Evolutionary conservation across 2,797 vertebrate genomes (phyloP), one percentile per base, ranked within the genome.

Genomic region (Labeo calbasu): DNA sequence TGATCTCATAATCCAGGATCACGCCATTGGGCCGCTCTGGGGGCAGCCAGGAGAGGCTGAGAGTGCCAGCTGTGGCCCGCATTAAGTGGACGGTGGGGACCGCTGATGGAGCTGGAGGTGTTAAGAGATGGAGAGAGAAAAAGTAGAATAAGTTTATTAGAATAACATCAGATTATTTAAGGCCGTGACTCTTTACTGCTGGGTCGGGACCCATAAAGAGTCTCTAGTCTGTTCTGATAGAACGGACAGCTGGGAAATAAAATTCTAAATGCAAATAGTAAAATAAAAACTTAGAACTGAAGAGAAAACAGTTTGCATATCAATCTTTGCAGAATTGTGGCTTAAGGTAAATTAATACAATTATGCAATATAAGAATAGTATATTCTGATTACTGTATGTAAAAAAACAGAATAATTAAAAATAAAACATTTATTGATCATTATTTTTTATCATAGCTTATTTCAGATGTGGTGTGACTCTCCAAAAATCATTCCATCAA

Each of bases 1-100:
- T 99, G 91, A 99, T 98, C 93, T 99, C 98, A 0, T 99, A 99
- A 95, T 99, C 98, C 79, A 99, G 94, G 92, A 99, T 99, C 93
- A 99, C 97, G 80, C 98, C 98, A 0, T 99, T 99, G 89, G 98
- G 98, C 87, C 96, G 96, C 89, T 99, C 97, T 0, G 98, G 98
- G 2, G 98, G 97, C 11, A 97, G 95, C 98, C 98, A 99, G 0
- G 98, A 99, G 89, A 99, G 91, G 0, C 96, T 98, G 89, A 99
- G 96, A 83, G 97, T 97, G 93, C 96, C 97, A 5, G 97, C 95
- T 0, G 97, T 97, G 91, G 97, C 97, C 88, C 97, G 96, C 94
- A 97, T 97, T 92, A 98, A 94, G 86, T 97, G 97, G 81, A 99
- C 96, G 0, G 96, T 97, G 3, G 97, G 97, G 85, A 99, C 96